phyloP scores from a whole-genome alignment of 2,797 vertebrate genomes.

The Rhynchonycteris naso region DNA sequence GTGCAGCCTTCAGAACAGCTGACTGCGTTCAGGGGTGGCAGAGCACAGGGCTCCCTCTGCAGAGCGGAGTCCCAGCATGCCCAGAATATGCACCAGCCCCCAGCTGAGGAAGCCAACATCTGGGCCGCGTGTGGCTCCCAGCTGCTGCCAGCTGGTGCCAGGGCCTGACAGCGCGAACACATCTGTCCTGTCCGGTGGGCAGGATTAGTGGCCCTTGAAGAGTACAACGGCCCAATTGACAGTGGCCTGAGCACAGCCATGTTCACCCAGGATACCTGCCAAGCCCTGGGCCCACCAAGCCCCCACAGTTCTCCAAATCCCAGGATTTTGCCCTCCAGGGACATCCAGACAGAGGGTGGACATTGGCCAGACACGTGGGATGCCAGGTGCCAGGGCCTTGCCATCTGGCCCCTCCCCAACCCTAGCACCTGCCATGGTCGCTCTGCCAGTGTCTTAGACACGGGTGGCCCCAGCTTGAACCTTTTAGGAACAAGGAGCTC shows the following conservation, averaged over 20 bases:
- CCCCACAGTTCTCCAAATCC: background rate
- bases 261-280: background rate
- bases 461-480: fast-evolving
- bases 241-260: background rate
- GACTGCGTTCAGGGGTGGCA: fast-evolving
- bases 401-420: fast-evolving
- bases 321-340: background rate
- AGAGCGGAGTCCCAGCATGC: background rate
- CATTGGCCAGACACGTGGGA: background rate
- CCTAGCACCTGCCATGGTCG: fast-evolving
- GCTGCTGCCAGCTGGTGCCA: background rate
- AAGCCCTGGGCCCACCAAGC: background rate
- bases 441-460: background rate
- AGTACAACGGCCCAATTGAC: background rate
- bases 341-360: too few relatives aligned
- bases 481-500: too few relatives aligned
- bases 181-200: background rate
- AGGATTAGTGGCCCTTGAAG: background rate
- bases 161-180: background rate
- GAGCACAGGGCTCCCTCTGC: too few relatives aligned
- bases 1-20: background rate
- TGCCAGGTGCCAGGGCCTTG: fast-evolving
- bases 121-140: fast-evolving
- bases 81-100: background rate
- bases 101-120: background rate